phyloP scores from a whole-genome alignment of 2,113 vertebrate genomes.

The Lasiurus cinereus region DNA sequence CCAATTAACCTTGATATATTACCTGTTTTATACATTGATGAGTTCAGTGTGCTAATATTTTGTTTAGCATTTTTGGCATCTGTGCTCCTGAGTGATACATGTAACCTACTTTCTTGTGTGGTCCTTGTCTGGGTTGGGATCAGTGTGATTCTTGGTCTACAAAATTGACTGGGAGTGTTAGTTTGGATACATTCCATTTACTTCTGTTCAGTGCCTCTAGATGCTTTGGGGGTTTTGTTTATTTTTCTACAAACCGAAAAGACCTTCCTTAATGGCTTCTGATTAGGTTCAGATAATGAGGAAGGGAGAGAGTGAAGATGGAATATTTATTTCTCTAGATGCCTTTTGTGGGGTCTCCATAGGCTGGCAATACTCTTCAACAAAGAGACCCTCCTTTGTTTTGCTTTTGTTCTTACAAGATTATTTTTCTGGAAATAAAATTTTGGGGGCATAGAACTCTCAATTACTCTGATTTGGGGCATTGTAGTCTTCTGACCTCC shows the following conservation, averaged over 20 bases:
- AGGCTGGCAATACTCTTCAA: background rate
- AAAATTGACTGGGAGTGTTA: background rate
- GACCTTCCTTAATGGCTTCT: background rate
- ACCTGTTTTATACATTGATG: background rate
- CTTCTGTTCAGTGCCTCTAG: background rate
- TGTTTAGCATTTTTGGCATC: background rate
- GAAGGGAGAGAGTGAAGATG: background rate
- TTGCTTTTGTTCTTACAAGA: background rate
- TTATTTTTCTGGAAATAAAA: slow-evolving; percentile 43
- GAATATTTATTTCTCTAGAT: background rate
- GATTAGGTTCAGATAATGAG: background rate
- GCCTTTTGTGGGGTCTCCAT: background rate
- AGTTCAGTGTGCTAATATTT: slow-evolving; percentile 1
- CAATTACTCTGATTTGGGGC: background rate
- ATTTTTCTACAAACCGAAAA: slow-evolving; percentile 27
- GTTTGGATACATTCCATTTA: slow-evolving; percentile 5
- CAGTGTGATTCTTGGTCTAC: background rate
- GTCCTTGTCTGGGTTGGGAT: background rate
- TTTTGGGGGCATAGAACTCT: background rate
- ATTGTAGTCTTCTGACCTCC: background rate
- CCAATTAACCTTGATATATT: background rate
- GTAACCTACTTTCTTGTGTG: background rate
- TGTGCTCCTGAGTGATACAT: background rate
- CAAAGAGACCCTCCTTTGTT: background rate
- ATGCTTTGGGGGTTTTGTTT: background rate